Evolutionary conservation across 37 sponge, comb jelly and placozoan species (phyloP), one percentile per base, ranked within the genome.

Genomic region (Lycopodina hypogea): DNA sequence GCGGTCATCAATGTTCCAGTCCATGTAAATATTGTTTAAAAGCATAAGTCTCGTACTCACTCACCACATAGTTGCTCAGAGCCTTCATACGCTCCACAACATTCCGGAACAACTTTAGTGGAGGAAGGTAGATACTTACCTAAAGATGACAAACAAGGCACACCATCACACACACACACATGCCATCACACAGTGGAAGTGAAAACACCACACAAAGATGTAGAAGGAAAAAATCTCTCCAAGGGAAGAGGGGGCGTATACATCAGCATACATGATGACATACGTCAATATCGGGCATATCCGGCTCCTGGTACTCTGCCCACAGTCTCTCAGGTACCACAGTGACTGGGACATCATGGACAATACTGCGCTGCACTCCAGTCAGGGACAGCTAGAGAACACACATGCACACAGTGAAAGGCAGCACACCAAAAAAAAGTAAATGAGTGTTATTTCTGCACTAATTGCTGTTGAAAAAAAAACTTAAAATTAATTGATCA

Each of bases 251-350:
- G n/a, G n/a, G n/a, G n/a, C n/a, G n/a, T n/a, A n/a, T n/a, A n/a
- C n/a, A n/a, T n/a, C n/a, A n/a, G n/a, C n/a, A n/a, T n/a, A n/a
- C n/a, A n/a, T n/a, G n/a, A n/a, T n/a, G 26, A 32, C 66, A 58
- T 60, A 96, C 92, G 77, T 93, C 90, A 62, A 95, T 87, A 33
- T 95, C 90, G 28, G 94, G 97, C 97, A 96, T 96, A 72, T 73
- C 69, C 33, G 97, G 97, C 62, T 96, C 97, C 78, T 93, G 91
- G 75, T 93, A 96, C 56, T 93, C 92, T 0, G 67, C 19, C 97
- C 97, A 96, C 2, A 92, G 75, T 24, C 89, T 48, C 39, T 78
- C 89, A 1, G 97, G 97, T 40, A 96, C 87, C 30, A 96, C 68
- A 11, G 69, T 55, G 0, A 93, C 94, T 56, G 97, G 97, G 1